Conservation (phyloP, 1,140 invertebrate species). For the Magallana gigas region DNA sequence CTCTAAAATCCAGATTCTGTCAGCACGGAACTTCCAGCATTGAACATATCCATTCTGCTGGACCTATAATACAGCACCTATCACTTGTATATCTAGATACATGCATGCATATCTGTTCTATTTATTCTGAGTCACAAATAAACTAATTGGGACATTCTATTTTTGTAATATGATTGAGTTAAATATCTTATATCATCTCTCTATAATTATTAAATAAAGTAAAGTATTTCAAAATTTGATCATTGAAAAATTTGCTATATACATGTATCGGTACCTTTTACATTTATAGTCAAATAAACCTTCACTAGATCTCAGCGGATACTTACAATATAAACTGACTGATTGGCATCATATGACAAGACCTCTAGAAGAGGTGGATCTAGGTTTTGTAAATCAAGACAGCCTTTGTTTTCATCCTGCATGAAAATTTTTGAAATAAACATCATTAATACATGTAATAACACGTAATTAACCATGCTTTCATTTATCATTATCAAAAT, state of each 20-base stretch:
- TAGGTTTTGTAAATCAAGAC: slow-evolving; percentile 50
- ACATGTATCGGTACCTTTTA: too few species aligned
- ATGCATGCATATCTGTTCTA: not conserved
- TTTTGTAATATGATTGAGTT: too few species aligned
- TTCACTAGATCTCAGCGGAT: not conserved
- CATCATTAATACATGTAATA: too few species aligned
- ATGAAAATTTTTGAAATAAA: not conserved
- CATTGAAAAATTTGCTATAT: too few species aligned
- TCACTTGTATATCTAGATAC: not conserved
- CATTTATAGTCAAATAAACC: not conserved
- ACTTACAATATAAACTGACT: slow-evolving; percentile 44
- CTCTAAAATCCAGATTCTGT: slow-evolving; percentile 52
- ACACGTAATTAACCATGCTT: too few species aligned
- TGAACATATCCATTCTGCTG: slow-evolving; percentile 59
- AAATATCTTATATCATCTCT: too few species aligned
- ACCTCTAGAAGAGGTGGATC: slow-evolving; percentile 39
- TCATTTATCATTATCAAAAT: too few species aligned
- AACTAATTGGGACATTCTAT: too few species aligned
- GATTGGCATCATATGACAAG: slow-evolving; percentile 40
- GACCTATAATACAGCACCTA: slow-evolving; percentile 50
- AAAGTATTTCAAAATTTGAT: too few species aligned
- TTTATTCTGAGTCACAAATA: not conserved
- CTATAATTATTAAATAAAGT: too few species aligned
- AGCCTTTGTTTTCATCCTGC: slow-evolving; percentile 47
- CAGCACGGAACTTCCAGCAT: slow-evolving; percentile 57